Evolutionary conservation across 2,888 invertebrate species (phyloP).

Genomic region (Zaprionus obscuricornis): DNA sequence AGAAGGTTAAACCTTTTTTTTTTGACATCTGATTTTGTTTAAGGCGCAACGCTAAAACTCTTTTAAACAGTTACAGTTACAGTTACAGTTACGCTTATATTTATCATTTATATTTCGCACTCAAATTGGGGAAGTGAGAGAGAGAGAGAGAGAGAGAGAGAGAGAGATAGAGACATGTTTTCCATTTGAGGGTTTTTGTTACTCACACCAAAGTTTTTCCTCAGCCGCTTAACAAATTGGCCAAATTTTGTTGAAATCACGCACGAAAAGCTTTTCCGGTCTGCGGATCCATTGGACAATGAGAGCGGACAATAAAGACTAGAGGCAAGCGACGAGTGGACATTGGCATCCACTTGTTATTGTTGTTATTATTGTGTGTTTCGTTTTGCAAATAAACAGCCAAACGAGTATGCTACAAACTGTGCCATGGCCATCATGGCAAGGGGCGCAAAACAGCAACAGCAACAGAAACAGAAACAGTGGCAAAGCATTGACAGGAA

Average conservation of each 20-base stretch:
- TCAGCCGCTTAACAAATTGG: conserved; percentile 64
- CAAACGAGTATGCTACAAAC: conserved; percentile 72
- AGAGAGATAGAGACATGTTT: no score
- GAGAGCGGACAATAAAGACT: conserved; percentile 43
- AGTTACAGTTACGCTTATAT: conserved; percentile 14
- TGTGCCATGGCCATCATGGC: conserved; percentile 17
- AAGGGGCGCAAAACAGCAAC: background rate
- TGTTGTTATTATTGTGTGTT: conserved; percentile 72
- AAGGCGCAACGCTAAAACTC: conserved; percentile 17
- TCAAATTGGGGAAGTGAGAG: background rate
- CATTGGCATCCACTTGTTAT: conserved; percentile 55
- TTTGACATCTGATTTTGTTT: conserved; percentile 63
- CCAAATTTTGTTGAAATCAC: conserved; percentile 80
- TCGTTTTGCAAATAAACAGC: conserved; percentile 76
- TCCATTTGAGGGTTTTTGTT: background rate
- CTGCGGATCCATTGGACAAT: conserved; percentile 19
- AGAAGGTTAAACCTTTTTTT: conserved; percentile 28
- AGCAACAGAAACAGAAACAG: no score
- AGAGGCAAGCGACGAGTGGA: conserved; percentile 7
- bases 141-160: background rate
- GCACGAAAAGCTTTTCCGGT: conserved; percentile 49
- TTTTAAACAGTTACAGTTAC: conserved; percentile 22
- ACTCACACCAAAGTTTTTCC: no score
- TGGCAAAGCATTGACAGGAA: background rate
- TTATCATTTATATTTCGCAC: conserved; percentile 1